Evolutionary conservation across 2,797 vertebrate genomes (phyloP), one percentile per base, ranked within the genome.

Genomic region (Simalia tracyae): DNA sequence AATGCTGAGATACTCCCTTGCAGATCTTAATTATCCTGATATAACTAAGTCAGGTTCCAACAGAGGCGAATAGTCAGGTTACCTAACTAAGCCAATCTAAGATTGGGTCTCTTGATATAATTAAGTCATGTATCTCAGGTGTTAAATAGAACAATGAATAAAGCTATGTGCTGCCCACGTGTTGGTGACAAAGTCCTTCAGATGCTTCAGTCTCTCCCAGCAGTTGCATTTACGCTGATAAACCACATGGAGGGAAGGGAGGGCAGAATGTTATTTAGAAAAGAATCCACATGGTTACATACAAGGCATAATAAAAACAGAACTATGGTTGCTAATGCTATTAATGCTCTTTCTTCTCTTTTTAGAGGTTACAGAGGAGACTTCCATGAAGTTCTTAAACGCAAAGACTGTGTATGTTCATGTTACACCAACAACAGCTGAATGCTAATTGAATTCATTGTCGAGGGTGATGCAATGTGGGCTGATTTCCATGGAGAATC

Each of bases 361-460:
- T 96, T 94, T 97, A 99, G 99, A 99, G 96, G 95, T 99, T 95
- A 98, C 98, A 12, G 97, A 97, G 90, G 97, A 98, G 17, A 92
- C 97, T 88, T 97, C 98, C 36, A 95, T 99, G 96, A 98, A 98
- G 97, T 98, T 97, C 85, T 95, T 99, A 94, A 98, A 98, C 97
- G 98, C 93, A 94, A 99, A 99, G 97, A 99, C 98, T 28, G 85
- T 99, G 28, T 99, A 98, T 93, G 98, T 99, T 95, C 95, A 94
- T 95, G 98, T 98, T 95, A 95, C 98, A 92, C 98, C 98, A 57
- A 99, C 98, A 86, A 98, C 98, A 0, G 98, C 99, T 42, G 98
- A 99, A 92, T 96, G 92, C 63, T 98, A 95, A 97, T 90, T 84
- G 66, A 61, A 66, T 90, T 76, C 42, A 14, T 63, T 92, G 93